A percentile compares a stretch with the other conserved stretches of the same genome.
These are phyloP conservation scores for Sinonovacula constricta DNA, from an alignment of 1,140 invertebrate species.

Conservation along the genomic window DNA sequence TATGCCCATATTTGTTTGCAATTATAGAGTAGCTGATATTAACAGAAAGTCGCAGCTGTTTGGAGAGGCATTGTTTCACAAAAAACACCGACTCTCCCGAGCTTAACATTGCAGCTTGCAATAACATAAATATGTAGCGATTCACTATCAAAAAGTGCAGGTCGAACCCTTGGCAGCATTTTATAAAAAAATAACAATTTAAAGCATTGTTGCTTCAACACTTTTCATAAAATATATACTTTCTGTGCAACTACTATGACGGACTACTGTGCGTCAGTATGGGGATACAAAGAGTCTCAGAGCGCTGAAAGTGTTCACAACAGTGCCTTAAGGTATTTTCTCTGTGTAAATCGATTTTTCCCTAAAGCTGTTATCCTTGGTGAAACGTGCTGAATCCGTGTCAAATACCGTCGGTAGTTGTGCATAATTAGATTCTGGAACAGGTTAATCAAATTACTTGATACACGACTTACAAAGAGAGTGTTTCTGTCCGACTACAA, in stretches of 20 bases:
- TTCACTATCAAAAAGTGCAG: constrained; percentile 15
- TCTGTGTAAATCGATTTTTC: constrained; percentile 29
- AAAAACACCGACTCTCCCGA: no score
- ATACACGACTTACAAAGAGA: not conserved
- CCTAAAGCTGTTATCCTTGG: constrained; percentile 10
- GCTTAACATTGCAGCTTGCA: no score
- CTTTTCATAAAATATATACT: constrained; percentile 35
- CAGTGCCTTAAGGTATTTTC: constrained; percentile 33
- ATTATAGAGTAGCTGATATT: no score
- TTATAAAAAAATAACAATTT: constrained; percentile 38
- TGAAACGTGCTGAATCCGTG: constrained; percentile 22
- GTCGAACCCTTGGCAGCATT: constrained; percentile 38
- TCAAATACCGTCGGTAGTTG: not conserved
- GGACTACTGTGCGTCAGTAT: constrained; percentile 44
- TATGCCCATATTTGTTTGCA: no score
- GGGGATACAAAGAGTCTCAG: constrained; percentile 33
- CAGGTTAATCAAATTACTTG: not conserved
- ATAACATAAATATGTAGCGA: no score
- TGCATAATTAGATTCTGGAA: constrained; percentile 14
- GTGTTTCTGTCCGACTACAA: not conserved
- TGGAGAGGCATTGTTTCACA: no score
- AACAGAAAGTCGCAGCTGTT: no score
- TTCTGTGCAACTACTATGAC: constrained; percentile 29
- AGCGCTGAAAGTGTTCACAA: constrained; percentile 17
- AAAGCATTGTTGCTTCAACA: constrained; percentile 36